phyloP scores from a whole-genome alignment of 1,140 invertebrate genomes.

The Philopotamus ludificatus region DNA sequence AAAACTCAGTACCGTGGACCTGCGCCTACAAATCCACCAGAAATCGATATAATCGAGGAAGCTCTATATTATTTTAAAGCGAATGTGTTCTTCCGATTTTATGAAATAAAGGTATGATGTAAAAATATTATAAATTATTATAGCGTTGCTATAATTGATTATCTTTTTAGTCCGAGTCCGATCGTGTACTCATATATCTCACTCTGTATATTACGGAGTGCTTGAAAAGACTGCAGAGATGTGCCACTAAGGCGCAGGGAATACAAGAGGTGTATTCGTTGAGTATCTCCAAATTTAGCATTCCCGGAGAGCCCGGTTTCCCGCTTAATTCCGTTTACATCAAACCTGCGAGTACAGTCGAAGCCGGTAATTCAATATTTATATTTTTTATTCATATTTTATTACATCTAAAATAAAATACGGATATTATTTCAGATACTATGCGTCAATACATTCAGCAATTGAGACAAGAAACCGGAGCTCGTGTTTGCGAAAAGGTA shows the following conservation, averaged over 20 bases:
- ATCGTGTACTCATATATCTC: conserved; percentile 95
- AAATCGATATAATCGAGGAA: conserved; percentile 95
- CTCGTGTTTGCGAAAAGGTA: conserved; percentile 83
- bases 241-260: conserved; percentile 84
- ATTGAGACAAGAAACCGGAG: conserved; percentile 91
- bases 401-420: neutral
- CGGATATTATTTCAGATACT: conserved; percentile 64
- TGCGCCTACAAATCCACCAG: conserved; percentile 67
- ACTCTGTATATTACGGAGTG: conserved; percentile 99
- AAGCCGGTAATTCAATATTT: conserved; percentile 64
- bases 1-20: conserved; percentile 86
- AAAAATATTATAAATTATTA: neutral
- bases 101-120: conserved; percentile 87
- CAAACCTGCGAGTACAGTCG: conserved; percentile 74
- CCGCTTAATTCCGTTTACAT: conserved; percentile 97
- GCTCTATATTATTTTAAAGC: conserved; percentile 97
- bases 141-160: neutral
- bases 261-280: conserved; percentile 95
- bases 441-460: conserved; percentile 94
- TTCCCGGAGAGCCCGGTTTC: conserved; percentile 94
- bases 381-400: conserved; percentile 19
- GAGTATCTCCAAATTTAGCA: conserved; percentile 93
- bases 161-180: conserved; percentile 81
- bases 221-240: conserved; percentile 91
- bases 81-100: conserved; percentile 98